Evolutionary conservation across 2,797 vertebrate species (phyloP), one percentile per base, ranked within the genome.

Genomic region (Monodelphis domestica): DNA sequence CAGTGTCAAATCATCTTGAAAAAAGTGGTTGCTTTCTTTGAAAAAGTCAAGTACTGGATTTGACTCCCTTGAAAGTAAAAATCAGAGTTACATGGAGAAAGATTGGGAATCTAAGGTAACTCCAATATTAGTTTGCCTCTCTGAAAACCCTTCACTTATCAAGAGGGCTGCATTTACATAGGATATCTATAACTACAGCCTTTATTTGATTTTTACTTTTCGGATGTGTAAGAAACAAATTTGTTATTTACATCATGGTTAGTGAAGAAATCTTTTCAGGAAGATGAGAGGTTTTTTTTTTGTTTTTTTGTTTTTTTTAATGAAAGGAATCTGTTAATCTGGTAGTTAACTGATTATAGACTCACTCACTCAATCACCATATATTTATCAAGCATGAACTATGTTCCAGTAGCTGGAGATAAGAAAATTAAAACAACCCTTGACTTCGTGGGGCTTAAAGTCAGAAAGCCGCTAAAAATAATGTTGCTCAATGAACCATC

Each of bases 1-100:
- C 0, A 0, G 0, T 53, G 21, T 26, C 26, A 92, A 91, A 94
- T 91, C 6, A 0, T 84, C 7, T 92, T 50, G n/a, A 2, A 2
- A 45, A 91, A 92, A 89, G 24, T 0, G 0, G 87, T 53, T 15
- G 45, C 4, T 92, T 54, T 0, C 17, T 51, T 6, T 70, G 3
- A 0, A 55, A 33, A 53, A 53, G 4, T 54, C n/a, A 78, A 50
- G 52, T 56, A 38, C 12, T 29, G 24, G 4, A 59, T 3, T 84
- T 54, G 52, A 29, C 54, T 93, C 78, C 29, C 90, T 87, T 88
- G 12, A 57, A 56, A 24, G 59, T 54, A 3, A 54, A 1, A 87
- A 29, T 88, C 88, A 90, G 24, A 90, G 90, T 89, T 93, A 11
- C 59, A 57, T 56, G 90, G 88, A 89, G 50, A 45, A 45, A 84